phyloP scores from a whole-genome alignment of 2,113 vertebrate genomes.

The Chrysemys picta region DNA sequence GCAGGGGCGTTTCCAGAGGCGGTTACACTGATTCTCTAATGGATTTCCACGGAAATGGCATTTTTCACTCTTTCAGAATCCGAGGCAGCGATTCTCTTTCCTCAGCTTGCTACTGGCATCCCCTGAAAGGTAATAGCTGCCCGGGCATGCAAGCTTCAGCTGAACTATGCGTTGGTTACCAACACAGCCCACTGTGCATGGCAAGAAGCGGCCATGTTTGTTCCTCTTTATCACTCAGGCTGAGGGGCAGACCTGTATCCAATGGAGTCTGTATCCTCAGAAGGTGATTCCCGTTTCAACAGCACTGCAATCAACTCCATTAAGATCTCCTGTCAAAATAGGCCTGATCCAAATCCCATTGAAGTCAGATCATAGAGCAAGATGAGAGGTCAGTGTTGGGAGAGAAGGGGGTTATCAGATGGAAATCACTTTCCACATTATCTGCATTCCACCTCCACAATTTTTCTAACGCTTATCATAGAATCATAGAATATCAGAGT shows the following conservation, averaged over 20 bases:
- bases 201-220: neutral
- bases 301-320: neutral
- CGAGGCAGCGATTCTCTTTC: constrained; percentile 2
- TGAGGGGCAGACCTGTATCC: neutral
- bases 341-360: neutral
- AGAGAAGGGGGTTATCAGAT: too few relatives aligned
- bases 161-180: neutral
- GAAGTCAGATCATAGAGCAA: too few relatives aligned
- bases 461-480: too few relatives aligned
- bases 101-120: neutral
- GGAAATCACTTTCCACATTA: too few relatives aligned
- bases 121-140: neutral
- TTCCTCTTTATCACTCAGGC: neutral
- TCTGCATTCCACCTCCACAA: too few relatives aligned
- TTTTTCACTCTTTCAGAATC: neutral
- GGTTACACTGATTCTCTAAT: constrained; percentile 19
- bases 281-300: neutral
- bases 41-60: constrained; percentile 33
- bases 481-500: too few relatives aligned
- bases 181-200: neutral
- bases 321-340: neutral
- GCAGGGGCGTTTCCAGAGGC: neutral
- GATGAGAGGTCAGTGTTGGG: too few relatives aligned
- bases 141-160: neutral
- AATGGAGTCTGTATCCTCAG: too few relatives aligned